A percentile compares a stretch with the other conserved stretches of the same genome.
These are phyloP conservation scores for Phycodurus eques DNA, from an alignment of 2,113 vertebrate species.

Conservation along the genomic window DNA sequence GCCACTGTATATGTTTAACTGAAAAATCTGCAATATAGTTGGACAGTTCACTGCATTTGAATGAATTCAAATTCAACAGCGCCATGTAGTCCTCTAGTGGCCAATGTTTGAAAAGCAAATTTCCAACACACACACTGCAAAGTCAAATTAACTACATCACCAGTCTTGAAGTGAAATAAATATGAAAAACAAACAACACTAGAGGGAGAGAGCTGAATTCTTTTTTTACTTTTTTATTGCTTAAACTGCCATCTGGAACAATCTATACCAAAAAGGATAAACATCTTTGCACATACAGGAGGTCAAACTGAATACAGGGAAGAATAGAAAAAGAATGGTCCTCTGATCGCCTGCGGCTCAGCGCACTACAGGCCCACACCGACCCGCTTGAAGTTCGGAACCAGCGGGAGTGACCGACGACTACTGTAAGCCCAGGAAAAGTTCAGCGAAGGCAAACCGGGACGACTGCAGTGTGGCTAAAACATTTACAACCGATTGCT, in stretches of 20 bases:
- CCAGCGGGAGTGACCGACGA: slow-evolving; percentile 72
- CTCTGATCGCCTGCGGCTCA: slow-evolving; percentile 81
- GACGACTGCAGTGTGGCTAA: slow-evolving; percentile 71
- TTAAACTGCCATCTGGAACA: slow-evolving; percentile 94
- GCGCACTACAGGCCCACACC: slow-evolving; percentile 69
- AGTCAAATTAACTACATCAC: not conserved
- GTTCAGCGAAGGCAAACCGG: slow-evolving; percentile 84
- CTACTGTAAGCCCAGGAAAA: slow-evolving; percentile 76
- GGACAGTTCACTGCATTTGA: too few relatives aligned
- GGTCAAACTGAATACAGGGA: slow-evolving; percentile 84
- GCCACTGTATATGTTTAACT: not conserved
- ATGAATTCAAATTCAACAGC: not conserved
- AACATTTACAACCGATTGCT: slow-evolving; percentile 50
- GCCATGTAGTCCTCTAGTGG: not conserved
- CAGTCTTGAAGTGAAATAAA: not conserved
- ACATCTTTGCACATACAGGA: slow-evolving; percentile 89
- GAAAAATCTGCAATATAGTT: not conserved
- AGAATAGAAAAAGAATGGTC: slow-evolving; percentile 90
- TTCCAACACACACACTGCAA: not conserved
- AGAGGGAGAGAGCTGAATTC: slow-evolving; percentile 29
- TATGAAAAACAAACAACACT: slow-evolving; percentile 4
- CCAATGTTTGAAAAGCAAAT: not conserved
- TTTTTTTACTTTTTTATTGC: slow-evolving; percentile 89
- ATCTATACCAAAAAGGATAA: slow-evolving; percentile 94
- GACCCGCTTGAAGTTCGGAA: slow-evolving; percentile 70